These are phyloP conservation scores for Centropyge bicolor DNA, from an alignment of 2,797 vertebrate genomes.

Conservation along the genomic window DNA sequence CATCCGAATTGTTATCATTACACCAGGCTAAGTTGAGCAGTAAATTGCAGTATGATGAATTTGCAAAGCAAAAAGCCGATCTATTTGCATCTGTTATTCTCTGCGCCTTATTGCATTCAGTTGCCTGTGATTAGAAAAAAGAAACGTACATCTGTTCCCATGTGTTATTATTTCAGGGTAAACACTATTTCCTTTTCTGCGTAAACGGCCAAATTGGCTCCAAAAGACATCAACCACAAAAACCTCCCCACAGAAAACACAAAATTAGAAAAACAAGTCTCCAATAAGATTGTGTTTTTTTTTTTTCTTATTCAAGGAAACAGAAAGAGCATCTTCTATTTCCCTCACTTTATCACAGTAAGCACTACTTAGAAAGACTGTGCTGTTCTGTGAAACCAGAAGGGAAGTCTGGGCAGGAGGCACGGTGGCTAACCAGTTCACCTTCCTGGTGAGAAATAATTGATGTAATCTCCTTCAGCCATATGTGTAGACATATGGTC, in stretches of 20 bases:
- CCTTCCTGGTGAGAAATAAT: conserved; percentile 64
- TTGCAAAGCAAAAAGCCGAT: conserved; percentile 14
- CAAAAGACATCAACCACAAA: not conserved
- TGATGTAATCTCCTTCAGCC: conserved; percentile 68
- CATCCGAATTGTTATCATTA: conserved; percentile 30
- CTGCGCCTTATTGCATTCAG: conserved; percentile 1
- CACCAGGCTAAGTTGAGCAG: conserved; percentile 9
- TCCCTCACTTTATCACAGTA: not conserved
- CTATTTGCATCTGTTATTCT: conserved; percentile 26
- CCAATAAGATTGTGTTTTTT: not conserved
- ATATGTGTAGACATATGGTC: conserved; percentile 73
- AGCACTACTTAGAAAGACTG: conserved; percentile 6
- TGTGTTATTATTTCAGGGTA: conserved; percentile 16
- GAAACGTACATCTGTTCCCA: conserved; percentile 5
- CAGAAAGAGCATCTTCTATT: not conserved
- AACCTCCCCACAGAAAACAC: not conserved
- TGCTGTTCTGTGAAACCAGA: conserved; percentile 1
- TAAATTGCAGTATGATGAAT: conserved; percentile 25
- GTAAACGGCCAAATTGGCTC: not conserved
- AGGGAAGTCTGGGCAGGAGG: not conserved
- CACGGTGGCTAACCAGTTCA: conserved; percentile 31
- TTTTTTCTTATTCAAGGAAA: not conserved
- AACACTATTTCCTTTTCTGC: not conserved
- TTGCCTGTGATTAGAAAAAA: conserved; percentile 8
- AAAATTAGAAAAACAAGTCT: not conserved